phyloP scores from a whole-genome alignment of 2,113 vertebrate species.

The Peromyscus californicus region DNA sequence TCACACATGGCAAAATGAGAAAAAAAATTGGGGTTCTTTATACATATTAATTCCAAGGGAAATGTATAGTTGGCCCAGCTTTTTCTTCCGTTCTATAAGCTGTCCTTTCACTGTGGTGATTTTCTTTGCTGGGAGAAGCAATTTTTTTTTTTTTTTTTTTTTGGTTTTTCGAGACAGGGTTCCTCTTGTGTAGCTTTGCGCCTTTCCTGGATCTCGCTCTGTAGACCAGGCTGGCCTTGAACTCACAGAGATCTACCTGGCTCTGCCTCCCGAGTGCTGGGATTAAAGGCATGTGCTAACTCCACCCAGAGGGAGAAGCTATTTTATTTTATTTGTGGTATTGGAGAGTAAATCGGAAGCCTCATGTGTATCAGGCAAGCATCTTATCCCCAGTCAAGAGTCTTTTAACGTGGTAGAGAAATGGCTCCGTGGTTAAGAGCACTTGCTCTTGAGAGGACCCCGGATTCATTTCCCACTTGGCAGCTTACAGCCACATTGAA shows the following conservation, averaged over 20 bases:
- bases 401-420: not conserved
- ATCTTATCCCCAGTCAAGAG: not conserved
- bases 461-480: not conserved
- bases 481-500: not conserved
- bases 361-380: not conserved
- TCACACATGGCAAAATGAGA: not conserved
- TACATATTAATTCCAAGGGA: not conserved
- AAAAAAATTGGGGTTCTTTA: no score
- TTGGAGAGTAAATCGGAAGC: not conserved
- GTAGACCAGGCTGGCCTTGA: no score
- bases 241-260: no score
- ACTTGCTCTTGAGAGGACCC: not conserved
- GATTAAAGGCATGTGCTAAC: no score
- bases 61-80: not conserved
- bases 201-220: no score
- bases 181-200: no score
- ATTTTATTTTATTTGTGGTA: not conserved
- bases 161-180: not conserved
- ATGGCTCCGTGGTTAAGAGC: not conserved
- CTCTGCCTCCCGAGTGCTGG: no score
- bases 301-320: not conserved
- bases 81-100: not conserved
- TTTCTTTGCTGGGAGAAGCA: not conserved
- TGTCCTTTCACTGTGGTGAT: not conserved
- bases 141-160: not conserved